A percentile compares a stretch with the other conserved stretches of the same genome.
phyloP scores from a whole-genome alignment of 2,797 vertebrate species.

The Naso thynnoides region DNA sequence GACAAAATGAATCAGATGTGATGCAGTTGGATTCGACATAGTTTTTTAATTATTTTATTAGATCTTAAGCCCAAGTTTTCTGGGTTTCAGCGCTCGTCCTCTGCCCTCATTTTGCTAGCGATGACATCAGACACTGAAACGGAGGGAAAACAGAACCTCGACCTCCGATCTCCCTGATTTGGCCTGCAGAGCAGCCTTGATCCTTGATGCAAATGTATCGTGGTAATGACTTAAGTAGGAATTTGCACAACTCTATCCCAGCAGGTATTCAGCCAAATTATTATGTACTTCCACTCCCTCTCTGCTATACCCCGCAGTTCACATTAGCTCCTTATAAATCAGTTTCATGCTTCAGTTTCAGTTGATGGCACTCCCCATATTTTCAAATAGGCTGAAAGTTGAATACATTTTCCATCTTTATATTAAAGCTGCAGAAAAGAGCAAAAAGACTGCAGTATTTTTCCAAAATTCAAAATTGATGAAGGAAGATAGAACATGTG shows the following conservation, averaged over 20 bases:
- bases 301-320: not conserved
- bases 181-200: conserved; percentile 28
- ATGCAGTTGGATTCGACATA: not conserved
- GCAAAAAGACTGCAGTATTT: conserved; percentile 21
- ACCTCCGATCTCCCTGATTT: conserved; percentile 37
- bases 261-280: conserved; percentile 44
- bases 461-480: conserved; percentile 25
- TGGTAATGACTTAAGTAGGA: conserved; percentile 46
- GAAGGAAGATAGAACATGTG: conserved; percentile 3
- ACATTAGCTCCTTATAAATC: not conserved
- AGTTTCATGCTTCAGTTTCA: conserved; percentile 22
- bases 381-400: conserved; percentile 20
- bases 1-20: not conserved
- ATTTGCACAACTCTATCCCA: conserved; percentile 33
- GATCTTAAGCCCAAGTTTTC: not conserved
- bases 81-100: not conserved
- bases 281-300: conserved; percentile 37
- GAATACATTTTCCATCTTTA: conserved; percentile 8
- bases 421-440: conserved; percentile 18
- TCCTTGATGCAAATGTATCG: conserved; percentile 52
- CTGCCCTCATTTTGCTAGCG: conserved; percentile 11
- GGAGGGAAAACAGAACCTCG: conserved; percentile 21
- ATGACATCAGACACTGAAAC: conserved; percentile 24
- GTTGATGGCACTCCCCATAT: conserved; percentile 19
- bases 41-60: conserved; percentile 1